Base-by-base conservation (phyloP, 2,888 invertebrate species). In the Synanthedon andrenaeformis region DNA sequence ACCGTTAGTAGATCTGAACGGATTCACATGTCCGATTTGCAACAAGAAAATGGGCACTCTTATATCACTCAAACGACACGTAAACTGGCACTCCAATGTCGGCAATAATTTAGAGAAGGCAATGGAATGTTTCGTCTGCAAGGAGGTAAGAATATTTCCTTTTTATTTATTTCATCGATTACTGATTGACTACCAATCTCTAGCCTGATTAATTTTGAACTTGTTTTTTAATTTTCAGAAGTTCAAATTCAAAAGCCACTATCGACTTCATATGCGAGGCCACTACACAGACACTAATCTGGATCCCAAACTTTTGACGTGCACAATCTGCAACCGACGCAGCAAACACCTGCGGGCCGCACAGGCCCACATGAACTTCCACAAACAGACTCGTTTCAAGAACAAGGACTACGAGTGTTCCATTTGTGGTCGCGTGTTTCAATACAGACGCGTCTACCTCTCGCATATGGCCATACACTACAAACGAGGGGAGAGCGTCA, bases 301-400 rank as follows among this genome's bases (percentile, higher is more conserved):
- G 12, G 86, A 88, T 62, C 82, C 88, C 1, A 66, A 69, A 53
- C 66, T 78, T 52, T 78, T 88, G 19, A 82, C 79, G 13, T 89
- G 88, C 65, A 17, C 67, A 54, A 79, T 85, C 60, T 89, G 88
- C 69, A 78, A 79, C 52, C 79, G 86, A 45, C 72, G 69, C 59
- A 83, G 82, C 69, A 88, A 88, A 59, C 81, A 88, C 58, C 70
- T 88, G 6, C 83, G 88, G 41, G 88, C 87, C 1, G 87, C 87
- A 49, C 79, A 78, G 58, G 76, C 76, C 23, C 88, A 89, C 67
- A 81, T 79, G 78, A 82, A 78, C 65, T 89, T 67, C 72, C 88
- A 89, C 72, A 83, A 84, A 56, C 87, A 87, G 58, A 87, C 82
- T 0, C 79, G 87, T 54, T 86, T 86, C 72, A 73, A 84, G 62